phyloP scores from a whole-genome alignment of 2,113 vertebrate genomes.

The Paradoxurus hermaphroditus region DNA sequence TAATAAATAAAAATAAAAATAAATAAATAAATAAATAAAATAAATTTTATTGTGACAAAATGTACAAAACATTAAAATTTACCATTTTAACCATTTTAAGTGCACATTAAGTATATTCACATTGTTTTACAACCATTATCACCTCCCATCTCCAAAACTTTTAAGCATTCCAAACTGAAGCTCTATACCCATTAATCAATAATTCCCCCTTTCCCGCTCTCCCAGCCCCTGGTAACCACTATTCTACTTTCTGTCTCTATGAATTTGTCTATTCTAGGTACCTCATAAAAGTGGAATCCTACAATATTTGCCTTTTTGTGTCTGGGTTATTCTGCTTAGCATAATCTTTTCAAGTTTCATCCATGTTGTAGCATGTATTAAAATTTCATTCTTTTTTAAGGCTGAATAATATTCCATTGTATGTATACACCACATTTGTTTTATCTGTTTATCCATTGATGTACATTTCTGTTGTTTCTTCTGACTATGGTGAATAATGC shows the following conservation, averaged over 20 bases:
- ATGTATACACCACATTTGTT: not conserved
- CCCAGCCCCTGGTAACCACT: not conserved
- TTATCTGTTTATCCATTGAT: not conserved
- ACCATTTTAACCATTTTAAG: not conserved
- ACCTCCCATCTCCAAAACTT: not conserved
- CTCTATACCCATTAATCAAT: not conserved
- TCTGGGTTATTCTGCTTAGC: not conserved
- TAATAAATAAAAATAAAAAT: too few relatives aligned
- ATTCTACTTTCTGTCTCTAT: not conserved
- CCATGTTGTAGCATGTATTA: not conserved
- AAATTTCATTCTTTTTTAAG: constrained; percentile 10
- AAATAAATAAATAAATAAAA: too few relatives aligned
- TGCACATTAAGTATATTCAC: not conserved
- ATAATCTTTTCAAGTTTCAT: not conserved
- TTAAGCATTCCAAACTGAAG: not conserved
- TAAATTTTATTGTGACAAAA: not conserved
- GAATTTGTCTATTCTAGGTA: not conserved
- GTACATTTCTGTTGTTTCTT: not conserved
- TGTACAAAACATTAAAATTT: not conserved
- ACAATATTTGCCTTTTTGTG: not conserved
- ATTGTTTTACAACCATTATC: not conserved
- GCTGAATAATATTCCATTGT: not conserved
- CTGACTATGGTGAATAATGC: not conserved
- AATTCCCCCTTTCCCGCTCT: not conserved
- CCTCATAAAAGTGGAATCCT: not conserved